Base-by-base conservation (phyloP, 1,140 invertebrate species). In the Drosophila guanche region DNA sequence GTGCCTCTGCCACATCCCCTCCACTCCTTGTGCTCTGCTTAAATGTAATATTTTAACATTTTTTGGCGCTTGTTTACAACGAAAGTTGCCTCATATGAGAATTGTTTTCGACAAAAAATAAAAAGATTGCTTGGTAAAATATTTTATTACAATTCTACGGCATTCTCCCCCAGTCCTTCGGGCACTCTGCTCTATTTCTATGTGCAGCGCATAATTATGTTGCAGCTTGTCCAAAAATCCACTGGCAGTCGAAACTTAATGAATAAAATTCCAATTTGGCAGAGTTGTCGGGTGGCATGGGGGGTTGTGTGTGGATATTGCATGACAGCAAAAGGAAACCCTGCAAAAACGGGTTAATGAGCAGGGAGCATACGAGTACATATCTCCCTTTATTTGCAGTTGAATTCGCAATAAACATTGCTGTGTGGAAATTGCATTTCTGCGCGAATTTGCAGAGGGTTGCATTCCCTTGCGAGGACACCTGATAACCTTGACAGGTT, bases 31-130 rank as follows among this genome's bases (percentile, higher is more conserved):
- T 33, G 33, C 10, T 43, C 4, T 43, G 33, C 48, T 40, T 42
- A 43, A 22, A 65, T 54, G 63, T 54, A 45, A 65, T 63, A 85
- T 85, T 86, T 80, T 72, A 86, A 80, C 80, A 84, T 79, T 85
- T 85, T 50, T 56, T 10, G 33, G 43, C 60, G 56, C 72, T 73
- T 73, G 76, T 67, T 79, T 75, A 66, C 76, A 83, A 83, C 65
- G 72, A 79, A 79, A 47, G 33, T 65, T 29, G 20, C 4, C 47
- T 33, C 48, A 67, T 79, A 85, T 76, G 55, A 86, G 79, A 85
- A 73, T 69, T 80, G 80, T 80, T 85, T 37, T 4, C 33, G 0
- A 37, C 41, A 50, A 47, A 71, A 76, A 55, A 37, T 33, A 47
- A 47, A 71, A 72, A 55, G 57, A 71, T 37, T 37, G 67, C 84